Base-by-base conservation (phyloP, 1,140 invertebrate genomes). In the Ceratitis capitata region DNA sequence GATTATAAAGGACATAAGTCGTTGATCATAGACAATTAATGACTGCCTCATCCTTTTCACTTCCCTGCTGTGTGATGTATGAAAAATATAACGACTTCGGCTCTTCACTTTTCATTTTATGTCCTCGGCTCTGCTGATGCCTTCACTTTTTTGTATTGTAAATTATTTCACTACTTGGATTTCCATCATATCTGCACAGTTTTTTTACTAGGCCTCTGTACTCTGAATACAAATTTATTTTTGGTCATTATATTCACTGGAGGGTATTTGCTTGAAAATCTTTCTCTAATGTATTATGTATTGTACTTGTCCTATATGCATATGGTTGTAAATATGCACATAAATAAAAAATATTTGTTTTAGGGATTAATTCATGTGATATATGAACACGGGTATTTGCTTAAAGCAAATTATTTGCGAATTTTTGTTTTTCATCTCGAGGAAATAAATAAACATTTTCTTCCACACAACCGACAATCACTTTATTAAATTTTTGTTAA, bases 1-100 rank as follows among this genome's bases (percentile, higher is more conserved):
- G n/a, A 16, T 78, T 78, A 45, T 78, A 3, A 78, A 47, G 45
- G 69, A 45, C 69, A 78, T 47, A 78, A 78, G 69, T 78, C 69
- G 69, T 39, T 45, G 23, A 23, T 45, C 32, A 39, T 10, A 78
- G 69, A 45, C 42, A 45, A 9, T 45, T 12, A 32, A 78, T 78
- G 39, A 3, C n/a, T 78, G 69, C 69, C 39, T 78, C 69, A 78
- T 78, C 45, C 39, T 78, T 78, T 23, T 78, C 42, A 45, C 69
- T 78, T 78, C 39, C 69, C 39, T 45, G 42, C 69, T 32, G 19
- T 47, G 39, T 35, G 39, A 16, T 78, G 69, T 78, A 78, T 42
- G 69, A 42, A 78, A 32, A 78, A 19, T 19, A 45, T 78, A 45
- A 16, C 69, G 39, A n/a, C 39, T 9, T 47, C 42, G 32, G 45